phyloP scores from a whole-genome alignment of 2,797 vertebrate genomes.

The Xiphorhynchus erythropygius region DNA sequence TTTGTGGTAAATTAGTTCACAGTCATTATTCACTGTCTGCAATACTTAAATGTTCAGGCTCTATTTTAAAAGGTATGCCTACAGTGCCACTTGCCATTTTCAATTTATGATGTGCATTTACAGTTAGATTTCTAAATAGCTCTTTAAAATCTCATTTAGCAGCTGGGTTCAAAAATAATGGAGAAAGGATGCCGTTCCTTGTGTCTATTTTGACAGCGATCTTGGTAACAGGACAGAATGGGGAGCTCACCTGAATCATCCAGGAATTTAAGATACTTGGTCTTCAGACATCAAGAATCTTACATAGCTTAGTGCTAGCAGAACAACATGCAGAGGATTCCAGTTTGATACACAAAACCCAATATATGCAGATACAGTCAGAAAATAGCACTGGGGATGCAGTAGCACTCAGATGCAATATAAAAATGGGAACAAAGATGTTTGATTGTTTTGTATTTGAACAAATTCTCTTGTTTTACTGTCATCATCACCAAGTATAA shows the following conservation, averaged over 20 bases:
- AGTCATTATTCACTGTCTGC: neutral
- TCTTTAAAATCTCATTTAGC: neutral
- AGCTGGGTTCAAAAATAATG: neutral
- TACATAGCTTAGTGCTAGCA: neutral
- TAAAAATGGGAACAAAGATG: neutral
- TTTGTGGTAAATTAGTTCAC: constrained; percentile 8
- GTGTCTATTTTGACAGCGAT: neutral
- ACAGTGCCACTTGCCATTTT: neutral
- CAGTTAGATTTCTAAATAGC: neutral
- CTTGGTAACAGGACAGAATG: neutral
- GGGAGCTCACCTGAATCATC: neutral
- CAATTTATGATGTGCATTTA: neutral
- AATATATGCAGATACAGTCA: neutral
- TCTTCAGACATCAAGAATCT: neutral
- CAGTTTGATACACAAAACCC: neutral
- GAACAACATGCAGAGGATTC: neutral
- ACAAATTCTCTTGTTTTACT: neutral
- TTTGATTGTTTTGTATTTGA: neutral
- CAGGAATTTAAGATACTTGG: neutral
- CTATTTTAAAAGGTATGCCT: neutral
- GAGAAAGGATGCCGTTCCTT: neutral
- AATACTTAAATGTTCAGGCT: neutral
- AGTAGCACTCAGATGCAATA: neutral
- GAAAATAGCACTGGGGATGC: neutral
- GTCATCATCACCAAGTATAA: neutral